These are phyloP conservation scores for Gambusia yucatana DNA, from an alignment of 2,797 vertebrate species.

Conservation along the genomic window DNA sequence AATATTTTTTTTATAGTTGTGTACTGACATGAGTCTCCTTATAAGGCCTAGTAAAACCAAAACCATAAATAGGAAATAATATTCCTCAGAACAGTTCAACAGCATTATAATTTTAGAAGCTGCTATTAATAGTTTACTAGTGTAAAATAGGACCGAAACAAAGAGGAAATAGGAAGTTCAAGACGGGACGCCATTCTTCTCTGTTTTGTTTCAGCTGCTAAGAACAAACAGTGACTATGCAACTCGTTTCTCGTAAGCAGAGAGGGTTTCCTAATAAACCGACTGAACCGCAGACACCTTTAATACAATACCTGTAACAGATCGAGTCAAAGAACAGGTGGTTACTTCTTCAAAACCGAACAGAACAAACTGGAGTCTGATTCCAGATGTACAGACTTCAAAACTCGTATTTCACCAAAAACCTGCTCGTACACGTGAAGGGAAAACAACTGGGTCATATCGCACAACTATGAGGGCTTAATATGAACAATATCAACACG, in stretches of 20 bases:
- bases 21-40: background rate
- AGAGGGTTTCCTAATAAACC: slow-evolving; percentile 8
- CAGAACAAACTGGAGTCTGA: slow-evolving; percentile 13
- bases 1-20: too few species aligned
- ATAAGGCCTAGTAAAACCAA: background rate
- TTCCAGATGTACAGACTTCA: background rate
- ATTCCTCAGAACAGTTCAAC: background rate
- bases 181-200: background rate
- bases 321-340: background rate
- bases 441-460: background rate
- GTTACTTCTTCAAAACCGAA: background rate
- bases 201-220: background rate
- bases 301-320: background rate
- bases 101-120: background rate
- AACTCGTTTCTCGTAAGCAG: slow-evolving; percentile 24
- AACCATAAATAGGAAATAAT: background rate
- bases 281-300: background rate
- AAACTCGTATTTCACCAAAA: background rate
- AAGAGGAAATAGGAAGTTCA: slow-evolving; percentile 22
- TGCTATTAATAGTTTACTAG: background rate
- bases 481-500: background rate
- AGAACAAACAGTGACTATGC: background rate
- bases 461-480: background rate
- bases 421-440: background rate
- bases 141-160: background rate